A percentile compares a stretch with the other conserved stretches of the same genome.
These are phyloP conservation scores for Ichneumon xanthorius DNA, from an alignment of 2,888 invertebrate species.

Conservation along the genomic window DNA sequence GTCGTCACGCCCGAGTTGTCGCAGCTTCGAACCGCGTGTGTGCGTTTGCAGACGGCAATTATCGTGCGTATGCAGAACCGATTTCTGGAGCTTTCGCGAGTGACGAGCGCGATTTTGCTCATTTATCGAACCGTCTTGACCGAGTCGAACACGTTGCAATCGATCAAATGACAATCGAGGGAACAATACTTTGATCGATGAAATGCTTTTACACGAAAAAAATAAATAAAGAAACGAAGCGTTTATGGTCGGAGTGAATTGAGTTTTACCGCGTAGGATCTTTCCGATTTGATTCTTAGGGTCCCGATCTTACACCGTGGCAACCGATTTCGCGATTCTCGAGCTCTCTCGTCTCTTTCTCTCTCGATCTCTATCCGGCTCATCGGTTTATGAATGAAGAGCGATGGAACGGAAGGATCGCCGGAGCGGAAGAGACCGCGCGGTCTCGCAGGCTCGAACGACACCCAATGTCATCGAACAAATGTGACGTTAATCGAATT, in stretches of 20 bases:
- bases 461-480: slow-evolving; percentile 46
- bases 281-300: slow-evolving; percentile 5
- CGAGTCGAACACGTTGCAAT: neutral
- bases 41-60: slow-evolving; percentile 66
- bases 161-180: neutral
- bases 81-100: slow-evolving; percentile 75
- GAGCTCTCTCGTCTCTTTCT: slow-evolving; percentile 28
- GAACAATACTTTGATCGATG: neutral
- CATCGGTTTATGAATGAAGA: slow-evolving; percentile 61
- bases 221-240: neutral
- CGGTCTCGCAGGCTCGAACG: slow-evolving; percentile 25
- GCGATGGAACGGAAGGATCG: slow-evolving; percentile 11
- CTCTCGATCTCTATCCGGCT: slow-evolving; percentile 26
- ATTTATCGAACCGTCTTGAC: neutral
- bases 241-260: slow-evolving; percentile 16
- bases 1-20: slow-evolving; percentile 70
- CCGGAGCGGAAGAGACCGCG: slow-evolving; percentile 36
- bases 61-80: slow-evolving; percentile 54
- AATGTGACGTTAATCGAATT: neutral
- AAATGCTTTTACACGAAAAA: neutral
- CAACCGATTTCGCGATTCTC: slow-evolving; percentile 56
- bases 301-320: slow-evolving; percentile 34
- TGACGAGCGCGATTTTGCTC: slow-evolving; percentile 1
- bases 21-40: slow-evolving; percentile 37
- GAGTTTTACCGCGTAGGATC: slow-evolving; percentile 33